Base-by-base conservation (phyloP, 1,140 invertebrate genomes). In the Caenorhabditis latens region DNA sequence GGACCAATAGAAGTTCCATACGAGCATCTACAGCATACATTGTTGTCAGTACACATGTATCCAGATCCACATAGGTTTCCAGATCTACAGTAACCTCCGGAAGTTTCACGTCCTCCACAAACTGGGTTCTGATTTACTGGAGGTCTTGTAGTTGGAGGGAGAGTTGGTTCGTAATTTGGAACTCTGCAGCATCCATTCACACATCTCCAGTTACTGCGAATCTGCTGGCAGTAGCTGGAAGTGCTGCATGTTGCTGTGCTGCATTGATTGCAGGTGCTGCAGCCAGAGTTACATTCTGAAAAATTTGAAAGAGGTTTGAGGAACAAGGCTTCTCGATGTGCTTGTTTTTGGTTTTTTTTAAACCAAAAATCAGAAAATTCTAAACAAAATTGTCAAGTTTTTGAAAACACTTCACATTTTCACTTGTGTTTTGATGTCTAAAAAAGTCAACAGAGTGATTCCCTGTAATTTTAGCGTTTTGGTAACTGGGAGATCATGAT, bases 1-100 rank as follows among this genome's bases (percentile, higher is more conserved):
- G 86, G 86, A 32, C 86, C 86, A 48, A 83, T 86, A n/a, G 65
- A 79, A 9, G 86, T 86, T 63, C 86, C 86, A 65, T 83, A 86
- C 4, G 75, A 48, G 32, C 86, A 86, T 24, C 86, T 71, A 48
- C 86, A 86, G 65, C 86, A 86, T 4, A 86, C 65, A 53, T 84
- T 84, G 48, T 84, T 84, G 6, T 55, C 50, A 14, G 48, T 86
- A 40, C 86, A 86, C 46, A 86, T 50, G 82, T 79, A 86, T 42
- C 86, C 86, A 65, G 75, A 43, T 40, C 71, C 82, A 86, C 86
- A 86, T 32, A 53, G 46, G 19, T 71, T 86, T 48, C 86, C 86
- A 79, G 75, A 63, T 40, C 75, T 53, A 57, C 86, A 86, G 53
- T 83, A 86, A 6, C 86, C 86, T 14, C 82, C 82, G 32, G 86